These are phyloP conservation scores for Hephaestus fuliginosus DNA, from an alignment of 2,797 vertebrate genomes.

Conservation along the genomic window DNA sequence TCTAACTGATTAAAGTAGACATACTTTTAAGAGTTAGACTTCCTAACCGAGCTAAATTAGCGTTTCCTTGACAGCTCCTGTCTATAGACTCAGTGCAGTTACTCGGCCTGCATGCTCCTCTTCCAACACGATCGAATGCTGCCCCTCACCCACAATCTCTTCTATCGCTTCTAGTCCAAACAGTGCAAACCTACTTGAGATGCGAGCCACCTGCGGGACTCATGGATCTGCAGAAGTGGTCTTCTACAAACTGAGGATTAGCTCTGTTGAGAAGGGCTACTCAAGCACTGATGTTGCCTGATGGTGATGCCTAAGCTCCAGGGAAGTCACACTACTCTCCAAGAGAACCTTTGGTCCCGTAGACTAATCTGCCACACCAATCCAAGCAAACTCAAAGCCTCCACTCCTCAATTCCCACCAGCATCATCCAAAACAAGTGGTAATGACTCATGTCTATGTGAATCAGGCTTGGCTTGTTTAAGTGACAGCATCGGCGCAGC, in stretches of 20 bases:
- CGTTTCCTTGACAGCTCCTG: conserved; percentile 10
- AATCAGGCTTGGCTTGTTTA: conserved; percentile 54
- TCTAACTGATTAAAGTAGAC: background rate
- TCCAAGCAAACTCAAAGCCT: conserved; percentile 62
- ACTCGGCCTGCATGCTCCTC: conserved; percentile 29
- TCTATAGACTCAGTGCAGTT: background rate
- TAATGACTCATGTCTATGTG: conserved; percentile 49
- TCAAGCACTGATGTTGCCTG: conserved; percentile 77
- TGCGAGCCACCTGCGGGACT: conserved; percentile 86
- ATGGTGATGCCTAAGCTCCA: conserved; percentile 86
- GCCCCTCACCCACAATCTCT: conserved; percentile 37
- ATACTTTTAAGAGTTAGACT: conserved; percentile 7
- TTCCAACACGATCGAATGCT: conserved; percentile 7
- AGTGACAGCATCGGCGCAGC: conserved; percentile 31
- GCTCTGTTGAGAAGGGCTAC: conserved; percentile 80
- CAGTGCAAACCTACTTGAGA: conserved; percentile 84
- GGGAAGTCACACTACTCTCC: conserved; percentile 85
- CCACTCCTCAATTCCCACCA: conserved; percentile 49
- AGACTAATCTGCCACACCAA: conserved; percentile 76
- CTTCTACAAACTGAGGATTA: conserved; percentile 89
- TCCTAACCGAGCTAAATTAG: background rate
- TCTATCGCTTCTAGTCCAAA: conserved; percentile 71
- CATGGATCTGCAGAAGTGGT: conserved; percentile 75
- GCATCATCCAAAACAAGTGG: conserved; percentile 44
- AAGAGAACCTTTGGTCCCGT: conserved; percentile 68